Percentiles rank a stretch among this genome's conserved stretches.
phyloP scores from a whole-genome alignment of 2,113 vertebrate genomes.

The Chloropsis hardwickii region DNA sequence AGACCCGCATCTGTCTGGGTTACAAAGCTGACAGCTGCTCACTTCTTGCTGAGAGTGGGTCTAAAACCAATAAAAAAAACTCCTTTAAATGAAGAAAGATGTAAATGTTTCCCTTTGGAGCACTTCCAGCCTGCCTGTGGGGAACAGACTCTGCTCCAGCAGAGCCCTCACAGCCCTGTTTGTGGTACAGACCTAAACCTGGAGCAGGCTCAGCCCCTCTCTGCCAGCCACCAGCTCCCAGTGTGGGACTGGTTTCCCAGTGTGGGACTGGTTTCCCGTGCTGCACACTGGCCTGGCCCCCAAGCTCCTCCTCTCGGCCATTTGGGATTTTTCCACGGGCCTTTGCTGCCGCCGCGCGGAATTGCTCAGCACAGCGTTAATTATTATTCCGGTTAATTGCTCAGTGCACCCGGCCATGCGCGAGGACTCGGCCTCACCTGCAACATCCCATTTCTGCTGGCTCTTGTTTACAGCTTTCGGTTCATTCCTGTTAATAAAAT shows the following conservation, averaged over 20 bases:
- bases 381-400: background rate
- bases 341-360: background rate
- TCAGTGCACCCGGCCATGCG: background rate
- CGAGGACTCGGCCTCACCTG: background rate
- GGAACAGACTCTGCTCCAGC: background rate
- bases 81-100: background rate
- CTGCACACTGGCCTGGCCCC: background rate
- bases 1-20: background rate
- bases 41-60: background rate
- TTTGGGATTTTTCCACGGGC: background rate
- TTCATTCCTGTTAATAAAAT: background rate
- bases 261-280: background rate
- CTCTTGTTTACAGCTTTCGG: background rate
- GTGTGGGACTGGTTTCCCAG: background rate
- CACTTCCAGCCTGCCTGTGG: background rate
- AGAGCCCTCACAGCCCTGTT: background rate
- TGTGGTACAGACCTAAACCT: fast-evolving
- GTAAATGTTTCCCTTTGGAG: background rate
- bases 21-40: background rate
- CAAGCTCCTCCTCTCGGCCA: background rate
- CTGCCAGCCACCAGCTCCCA: background rate
- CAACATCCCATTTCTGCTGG: background rate
- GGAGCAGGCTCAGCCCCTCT: background rate
- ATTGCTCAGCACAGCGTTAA: background rate
- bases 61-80: background rate